Evolutionary conservation across 2,888 invertebrate genomes (phyloP).

Genomic region (Lordiphosa fenestrarum): DNA sequence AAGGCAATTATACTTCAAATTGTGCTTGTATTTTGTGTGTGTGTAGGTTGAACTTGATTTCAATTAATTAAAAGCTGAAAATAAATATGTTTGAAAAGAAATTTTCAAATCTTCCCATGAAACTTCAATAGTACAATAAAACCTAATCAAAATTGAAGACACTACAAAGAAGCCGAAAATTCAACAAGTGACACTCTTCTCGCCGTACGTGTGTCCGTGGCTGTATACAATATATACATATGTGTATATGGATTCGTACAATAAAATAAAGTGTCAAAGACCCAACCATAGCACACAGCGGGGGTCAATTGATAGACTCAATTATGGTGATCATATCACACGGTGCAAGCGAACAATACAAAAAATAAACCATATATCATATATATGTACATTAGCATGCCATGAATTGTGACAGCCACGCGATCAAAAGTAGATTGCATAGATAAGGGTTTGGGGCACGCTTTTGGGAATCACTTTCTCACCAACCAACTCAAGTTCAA

Average conservation of each 20-base stretch:
- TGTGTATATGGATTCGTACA: slow-evolving; percentile 33
- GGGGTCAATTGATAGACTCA: slow-evolving; percentile 74
- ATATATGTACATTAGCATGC: neutral
- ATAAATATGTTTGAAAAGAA: slow-evolving; percentile 3
- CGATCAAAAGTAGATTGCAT: slow-evolving; percentile 5
- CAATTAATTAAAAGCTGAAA: slow-evolving; percentile 20
- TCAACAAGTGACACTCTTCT: slow-evolving; percentile 16
- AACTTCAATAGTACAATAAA: slow-evolving; percentile 42
- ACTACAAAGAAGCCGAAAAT: slow-evolving; percentile 39
- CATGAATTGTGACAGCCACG: too few species aligned
- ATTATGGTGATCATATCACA: slow-evolving; percentile 64
- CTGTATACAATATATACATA: slow-evolving; percentile 2
- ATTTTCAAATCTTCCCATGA: slow-evolving; percentile 19
- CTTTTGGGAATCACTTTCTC: too few species aligned
- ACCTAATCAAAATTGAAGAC: slow-evolving; percentile 13
- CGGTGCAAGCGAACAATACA: slow-evolving; percentile 28
- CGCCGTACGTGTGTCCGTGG: too few species aligned
- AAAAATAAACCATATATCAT: slow-evolving; percentile 4
- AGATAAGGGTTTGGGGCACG: slow-evolving; percentile 17
- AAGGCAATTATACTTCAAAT: slow-evolving; percentile 52
- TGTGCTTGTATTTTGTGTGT: slow-evolving; percentile 4
- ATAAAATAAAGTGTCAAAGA: slow-evolving; percentile 63
- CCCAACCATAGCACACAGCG: slow-evolving; percentile 62
- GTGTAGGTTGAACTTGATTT: slow-evolving; percentile 28
- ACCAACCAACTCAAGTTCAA: too few species aligned